These are phyloP conservation scores for Drosophila siamana DNA, from an alignment of 2,888 invertebrate genomes.

Conservation along the genomic window DNA sequence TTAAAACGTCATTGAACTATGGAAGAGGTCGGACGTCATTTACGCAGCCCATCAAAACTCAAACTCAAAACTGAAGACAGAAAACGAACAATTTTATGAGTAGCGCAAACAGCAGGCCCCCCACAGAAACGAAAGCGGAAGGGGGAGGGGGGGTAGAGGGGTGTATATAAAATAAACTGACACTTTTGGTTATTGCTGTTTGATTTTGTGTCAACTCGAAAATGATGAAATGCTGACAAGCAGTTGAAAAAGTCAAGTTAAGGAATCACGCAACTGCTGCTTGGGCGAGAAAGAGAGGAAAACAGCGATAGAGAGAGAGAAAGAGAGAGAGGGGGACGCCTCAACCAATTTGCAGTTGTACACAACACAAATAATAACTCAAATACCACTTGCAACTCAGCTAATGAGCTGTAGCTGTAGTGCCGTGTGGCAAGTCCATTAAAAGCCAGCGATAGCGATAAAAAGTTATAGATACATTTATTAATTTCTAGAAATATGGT, in stretches of 20 bases:
- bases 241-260: slow-evolving; percentile 35
- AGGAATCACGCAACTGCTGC: slow-evolving; percentile 29
- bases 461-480: slow-evolving; percentile 13
- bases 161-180: slow-evolving; percentile 47
- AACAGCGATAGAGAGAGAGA: neutral
- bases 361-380: slow-evolving; percentile 30
- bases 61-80: slow-evolving; percentile 32
- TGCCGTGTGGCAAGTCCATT: slow-evolving; percentile 68
- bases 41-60: slow-evolving; percentile 42
- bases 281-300: neutral
- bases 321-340: neutral
- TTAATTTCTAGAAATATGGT: slow-evolving; percentile 26
- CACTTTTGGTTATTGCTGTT: slow-evolving; percentile 57
- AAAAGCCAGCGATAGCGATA: slow-evolving; percentile 12
- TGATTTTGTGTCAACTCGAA: slow-evolving; percentile 67
- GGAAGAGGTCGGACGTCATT: slow-evolving; percentile 69
- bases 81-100: slow-evolving; percentile 45
- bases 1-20: slow-evolving; percentile 80
- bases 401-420: slow-evolving; percentile 30
- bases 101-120: slow-evolving; percentile 65
- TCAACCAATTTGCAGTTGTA: slow-evolving; percentile 4
- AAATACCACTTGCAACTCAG: slow-evolving; percentile 10
- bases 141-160: neutral
- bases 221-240: slow-evolving; percentile 64
- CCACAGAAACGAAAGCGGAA: slow-evolving; percentile 2